A percentile compares a stretch with the other conserved stretches of the same genome.
Conservation (phyloP, 2,797 vertebrate genomes). For the Sciaenops ocellatus region DNA sequence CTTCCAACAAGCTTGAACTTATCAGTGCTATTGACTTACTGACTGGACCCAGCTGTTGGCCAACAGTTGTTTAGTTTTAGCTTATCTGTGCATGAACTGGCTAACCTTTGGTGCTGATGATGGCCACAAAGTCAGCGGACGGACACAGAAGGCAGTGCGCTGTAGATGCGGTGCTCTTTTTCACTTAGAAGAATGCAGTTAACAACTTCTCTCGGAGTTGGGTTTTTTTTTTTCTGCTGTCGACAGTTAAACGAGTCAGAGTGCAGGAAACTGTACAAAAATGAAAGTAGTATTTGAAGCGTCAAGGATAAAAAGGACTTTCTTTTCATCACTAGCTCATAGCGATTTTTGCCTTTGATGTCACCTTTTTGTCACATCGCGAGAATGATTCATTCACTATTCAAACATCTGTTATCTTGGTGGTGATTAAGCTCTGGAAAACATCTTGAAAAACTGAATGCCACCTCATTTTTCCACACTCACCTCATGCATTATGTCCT, state of each 20-base stretch:
- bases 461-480: slow-evolving; percentile 37
- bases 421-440: slow-evolving; percentile 25
- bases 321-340: background rate
- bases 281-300: background rate
- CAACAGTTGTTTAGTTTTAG: slow-evolving; percentile 49
- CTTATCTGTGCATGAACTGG: slow-evolving; percentile 35
- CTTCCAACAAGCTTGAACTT: slow-evolving; percentile 16
- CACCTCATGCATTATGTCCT: slow-evolving; percentile 13
- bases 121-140: background rate
- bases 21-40: slow-evolving; percentile 22
- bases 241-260: background rate
- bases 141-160: background rate
- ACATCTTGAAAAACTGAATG: slow-evolving; percentile 8
- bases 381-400: slow-evolving; percentile 10
- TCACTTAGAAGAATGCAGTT: slow-evolving; percentile 10
- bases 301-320: background rate
- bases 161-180: background rate
- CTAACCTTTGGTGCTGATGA: slow-evolving; percentile 13
- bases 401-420: slow-evolving; percentile 27
- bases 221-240: background rate
- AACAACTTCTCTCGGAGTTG: background rate
- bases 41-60: slow-evolving; percentile 45
- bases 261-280: slow-evolving; percentile 1
- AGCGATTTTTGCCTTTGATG: background rate
- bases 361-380: slow-evolving; percentile 4